Evolutionary conservation across 2,797 vertebrate genomes (phyloP), one percentile per base, ranked within the genome.

Genomic region (Cirrhinus mrigala): DNA sequence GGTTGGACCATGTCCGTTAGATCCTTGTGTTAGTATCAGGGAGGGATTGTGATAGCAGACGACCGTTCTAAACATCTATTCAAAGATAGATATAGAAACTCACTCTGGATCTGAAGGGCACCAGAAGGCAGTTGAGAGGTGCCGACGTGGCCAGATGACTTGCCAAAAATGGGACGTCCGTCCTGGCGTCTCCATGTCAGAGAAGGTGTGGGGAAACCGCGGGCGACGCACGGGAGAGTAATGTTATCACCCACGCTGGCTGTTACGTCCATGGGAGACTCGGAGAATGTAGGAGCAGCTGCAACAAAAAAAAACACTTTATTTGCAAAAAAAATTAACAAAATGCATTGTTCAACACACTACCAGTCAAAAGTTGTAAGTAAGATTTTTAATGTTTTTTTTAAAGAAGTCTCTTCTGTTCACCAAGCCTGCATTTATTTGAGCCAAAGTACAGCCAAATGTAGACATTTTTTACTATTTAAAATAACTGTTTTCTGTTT

Each of bases 21-120:
- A 81, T 81, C 80, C 15, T 56, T 11, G 0, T 3, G 8, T 40
- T 33, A 46, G 24, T 74, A 48, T 33, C 40, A 62, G 24, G 24
- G 18, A 73, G 27, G 52, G 54, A 9, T 62, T 83, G 24, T 79
- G n/a, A 33, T 40, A 37, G 52, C 40, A 62, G 27, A 24, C 6
- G 0, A 60, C 40, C 68, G 79, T 54, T 14, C 68, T 2, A 24
- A 79, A 73, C 75, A 56, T 48, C 27, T 70, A 33, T 50, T 50
- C 12, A 48, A 73, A 60, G 54, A 77, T 7, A 79, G 44, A 73
- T 62, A 79, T n/a, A 46, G 70, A 64, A 90, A 93, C 97, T 97
- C 95, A 99, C 98, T 96, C 85, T 96, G 90, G 27, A 98, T 96
- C 90, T 95, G 91, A 84, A 98, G 95, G 88, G 94, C 90, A 5